Base-by-base conservation (phyloP, 2,113 vertebrate species). In the Sisor rabdophorus region DNA sequence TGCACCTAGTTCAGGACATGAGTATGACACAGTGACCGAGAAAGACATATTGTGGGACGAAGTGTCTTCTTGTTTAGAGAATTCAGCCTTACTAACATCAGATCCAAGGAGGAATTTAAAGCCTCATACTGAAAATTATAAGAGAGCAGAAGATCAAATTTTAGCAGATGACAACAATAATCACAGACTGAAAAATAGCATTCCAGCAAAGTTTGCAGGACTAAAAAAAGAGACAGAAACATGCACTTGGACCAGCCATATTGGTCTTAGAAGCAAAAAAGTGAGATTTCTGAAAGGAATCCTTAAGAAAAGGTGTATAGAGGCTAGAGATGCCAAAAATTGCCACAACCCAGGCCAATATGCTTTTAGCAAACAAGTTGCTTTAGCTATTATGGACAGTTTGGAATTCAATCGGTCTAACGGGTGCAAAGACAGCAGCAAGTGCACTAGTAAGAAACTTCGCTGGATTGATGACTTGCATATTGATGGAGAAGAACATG, bases 381-480 rank as follows among this genome's bases (percentile, higher is more conserved):
- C 91, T 20, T 84, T 87, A 75, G 87, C 87, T 58, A 87, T 95
- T 76, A 92, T 91, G 84, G 97, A 98, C 83, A 97, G 95, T 71
- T 82, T 98, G 59, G 96, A 98, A 77, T 68, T 98, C 73, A 86
- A 87, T 44, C 93, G 91, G 86, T 79, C 84, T 32, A 83, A 75
- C 19, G 91, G 86, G 75, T 83, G 78, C 7, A 1, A 56, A 73
- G 92, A 91, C 81, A 85, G 79, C 74, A 89, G 84, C 76, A 91
- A 82, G 77, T 65, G 47, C 0, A 53, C 77, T 12, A 87, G 85
- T 54, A 96, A 93, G 87, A 97, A 93, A 76, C 76, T 97, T 44
- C 91, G 91, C 24, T 97, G 96, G 96, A 90, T 94, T 78, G 95
- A 98, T 81, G 93, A 96, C 87, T 89, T 88, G 0, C 74, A 80